Evolutionary conservation across 1,140 invertebrate species (phyloP), one percentile per base, ranked within the genome.

Genomic region (Leptopilina boulardi): DNA sequence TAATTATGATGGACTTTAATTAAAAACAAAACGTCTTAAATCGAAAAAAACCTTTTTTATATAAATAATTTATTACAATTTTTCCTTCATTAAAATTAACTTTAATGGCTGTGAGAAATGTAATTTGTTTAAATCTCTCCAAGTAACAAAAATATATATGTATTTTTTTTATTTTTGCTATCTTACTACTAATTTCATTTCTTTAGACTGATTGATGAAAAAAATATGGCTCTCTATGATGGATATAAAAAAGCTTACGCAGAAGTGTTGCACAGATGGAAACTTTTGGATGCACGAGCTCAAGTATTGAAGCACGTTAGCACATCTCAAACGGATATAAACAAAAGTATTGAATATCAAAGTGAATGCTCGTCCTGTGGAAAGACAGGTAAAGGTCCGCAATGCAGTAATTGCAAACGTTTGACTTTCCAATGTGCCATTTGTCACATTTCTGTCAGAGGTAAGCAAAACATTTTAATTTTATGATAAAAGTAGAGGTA

Each of bases 201-300:
- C 1, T 42, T 72, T 38, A 90, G 88, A 19, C 83, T 86, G 23
- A 79, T 94, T 3, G 93, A 94, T 84, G 92, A 92, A 30, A 93
- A 88, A 77, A 90, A 89, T 80, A 91, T 89, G 80, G 87, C 91
- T 26, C 89, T 97, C 3, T 98, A 98, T 86, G 97, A 98, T 86
- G 94, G 94, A 71, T 98, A 96, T 81, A 98, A 98, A 87, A 92
- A 94, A 77, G 93, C 94, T 0, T 99, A 99, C 88, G 96, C 97
- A 0, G 97, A 98, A 84, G 94, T 98, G 19, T 91, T 99, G 8
- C 96, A 98, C 84, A 92, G 96, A 8, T 96, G 95, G 94, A 94
- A 95, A 80, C 90, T 98, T 21, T 89, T 97, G 6, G 96, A 98
- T 84, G 95, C 96, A 30, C 92, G 96, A 82, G 94, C 96, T 23